Base-by-base conservation (phyloP, 2,888 invertebrate genomes). In the Sipha maydis region DNA sequence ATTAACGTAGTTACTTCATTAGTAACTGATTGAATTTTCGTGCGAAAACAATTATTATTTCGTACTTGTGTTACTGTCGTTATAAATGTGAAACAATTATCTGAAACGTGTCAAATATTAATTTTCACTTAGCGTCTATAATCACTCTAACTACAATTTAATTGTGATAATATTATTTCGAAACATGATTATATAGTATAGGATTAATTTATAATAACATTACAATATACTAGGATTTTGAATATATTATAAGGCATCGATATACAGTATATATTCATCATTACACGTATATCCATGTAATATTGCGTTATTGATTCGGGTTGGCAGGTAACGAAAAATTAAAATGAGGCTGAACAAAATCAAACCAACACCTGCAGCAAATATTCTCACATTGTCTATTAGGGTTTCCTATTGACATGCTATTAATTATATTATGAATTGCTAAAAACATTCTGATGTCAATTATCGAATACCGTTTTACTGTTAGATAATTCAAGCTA, bases 201-300 rank as follows among this genome's bases (percentile, higher is more conserved):
- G 7, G 61, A 80, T 80, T 38, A 80, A 80, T 61, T 61, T 61
- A 80, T 38, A 61, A 61, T 61, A n/a, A 61, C 61, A 19, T 56
- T 79, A 61, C 7, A 14, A 34, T n/a, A 56, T 19, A 34, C 8
- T 34, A 11, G 61, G 61, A 79, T 79, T 61, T 34, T n/a, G 56
- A 38, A 34, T 38, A 38, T 61, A 79, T 79, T 79, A 61, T 21
- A 1, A 25, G 56, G 3, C 25, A 61, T 48, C 17, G 38, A 14
- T 14, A 14, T 48, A 14, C 48, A 11, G 48, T 48, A 48, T 48
- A 61, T n/a, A 34, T 19, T 14, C 34, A n/a, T 61, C 25, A 61
- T 61, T 61, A 61, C 61, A 21, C 61, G 61, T 0, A 21, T 19
- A 5, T 25, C 7, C 25, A 61, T 7, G 61, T 61, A 21, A 61